A percentile compares a stretch with the other conserved stretches of the same genome.
These are phyloP conservation scores for Pavo muticus DNA, from an alignment of 2,113 vertebrate genomes.

Conservation along the genomic window DNA sequence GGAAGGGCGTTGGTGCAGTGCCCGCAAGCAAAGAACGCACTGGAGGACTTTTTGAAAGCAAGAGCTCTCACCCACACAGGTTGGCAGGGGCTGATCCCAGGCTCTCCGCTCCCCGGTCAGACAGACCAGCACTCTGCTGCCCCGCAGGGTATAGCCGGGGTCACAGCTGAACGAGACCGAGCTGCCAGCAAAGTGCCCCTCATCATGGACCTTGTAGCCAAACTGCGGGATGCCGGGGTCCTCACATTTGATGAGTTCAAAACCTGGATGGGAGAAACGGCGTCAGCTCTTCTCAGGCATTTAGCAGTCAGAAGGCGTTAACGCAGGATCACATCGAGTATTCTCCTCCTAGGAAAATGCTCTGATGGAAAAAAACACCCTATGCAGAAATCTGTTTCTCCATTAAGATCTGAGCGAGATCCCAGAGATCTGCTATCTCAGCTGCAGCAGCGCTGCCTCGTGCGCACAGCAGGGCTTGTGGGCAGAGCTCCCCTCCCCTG, in stretches of 20 bases:
- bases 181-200: conserved; percentile 97
- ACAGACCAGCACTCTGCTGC: conserved; percentile 87
- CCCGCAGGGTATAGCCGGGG: conserved; percentile 91
- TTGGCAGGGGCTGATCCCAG: conserved; percentile 92
- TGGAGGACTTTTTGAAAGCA: background rate
- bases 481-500: accelerated
- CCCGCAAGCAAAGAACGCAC: background rate
- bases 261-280: conserved; percentile 79
- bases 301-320: background rate
- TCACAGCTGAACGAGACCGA: conserved; percentile 92
- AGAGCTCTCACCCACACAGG: conserved; percentile 88
- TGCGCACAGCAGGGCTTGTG: background rate
- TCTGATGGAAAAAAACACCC: background rate
- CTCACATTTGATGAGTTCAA: conserved; percentile 95
- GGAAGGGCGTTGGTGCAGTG: accelerated
- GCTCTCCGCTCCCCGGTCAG: conserved; percentile 92
- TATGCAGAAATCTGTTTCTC: background rate
- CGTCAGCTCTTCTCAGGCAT: background rate
- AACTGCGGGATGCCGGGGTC: conserved; percentile 94
- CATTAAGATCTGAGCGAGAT: background rate
- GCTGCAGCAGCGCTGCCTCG: background rate
- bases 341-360: background rate
- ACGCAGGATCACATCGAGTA: accelerated
- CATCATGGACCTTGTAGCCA: conserved; percentile 93
- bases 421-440: background rate